Conservation (phyloP, 1,140 invertebrate genomes). For the Drosophila lacteicornis region DNA sequence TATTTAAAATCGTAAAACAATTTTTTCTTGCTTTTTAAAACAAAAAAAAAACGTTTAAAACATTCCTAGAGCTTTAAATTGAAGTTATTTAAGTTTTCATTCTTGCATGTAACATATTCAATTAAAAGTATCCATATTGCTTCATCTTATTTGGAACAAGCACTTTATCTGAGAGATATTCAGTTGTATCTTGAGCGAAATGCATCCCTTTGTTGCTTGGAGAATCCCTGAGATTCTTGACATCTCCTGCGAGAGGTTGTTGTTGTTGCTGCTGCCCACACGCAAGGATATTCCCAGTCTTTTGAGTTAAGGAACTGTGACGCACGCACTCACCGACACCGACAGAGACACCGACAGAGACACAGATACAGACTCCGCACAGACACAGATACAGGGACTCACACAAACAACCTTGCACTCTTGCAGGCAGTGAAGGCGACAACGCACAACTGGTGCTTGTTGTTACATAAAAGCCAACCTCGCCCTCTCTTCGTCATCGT, state of each 20-base stretch:
- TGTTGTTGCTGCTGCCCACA: slow-evolving; percentile 51
- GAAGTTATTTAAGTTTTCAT: no score
- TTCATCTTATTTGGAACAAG: no score
- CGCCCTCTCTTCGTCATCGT: slow-evolving; percentile 55
- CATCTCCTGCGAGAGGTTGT: slow-evolving; percentile 9
- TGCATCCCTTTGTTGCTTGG: not conserved
- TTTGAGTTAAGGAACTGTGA: slow-evolving; percentile 27
- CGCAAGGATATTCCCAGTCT: slow-evolving; percentile 37
- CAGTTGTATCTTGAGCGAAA: not conserved
- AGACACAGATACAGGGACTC: slow-evolving; percentile 19
- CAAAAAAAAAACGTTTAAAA: no score
- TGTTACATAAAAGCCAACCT: slow-evolving; percentile 72
- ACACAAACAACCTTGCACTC: slow-evolving; percentile 18
- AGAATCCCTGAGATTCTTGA: not conserved
- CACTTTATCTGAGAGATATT: not conserved
- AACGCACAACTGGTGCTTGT: slow-evolving; percentile 67
- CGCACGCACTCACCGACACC: slow-evolving; percentile 29
- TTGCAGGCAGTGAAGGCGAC: slow-evolving; percentile 71
- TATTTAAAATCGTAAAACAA: no score
- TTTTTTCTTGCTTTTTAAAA: no score
- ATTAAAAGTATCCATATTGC: no score
- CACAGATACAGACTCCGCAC: slow-evolving; percentile 11
- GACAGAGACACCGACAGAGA: slow-evolving; percentile 8
- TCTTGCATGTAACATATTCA: no score
- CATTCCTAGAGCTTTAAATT: no score